Conservation (phyloP, 92 coral and sea anemone genomes). For the Phenganax stokvisi region DNA sequence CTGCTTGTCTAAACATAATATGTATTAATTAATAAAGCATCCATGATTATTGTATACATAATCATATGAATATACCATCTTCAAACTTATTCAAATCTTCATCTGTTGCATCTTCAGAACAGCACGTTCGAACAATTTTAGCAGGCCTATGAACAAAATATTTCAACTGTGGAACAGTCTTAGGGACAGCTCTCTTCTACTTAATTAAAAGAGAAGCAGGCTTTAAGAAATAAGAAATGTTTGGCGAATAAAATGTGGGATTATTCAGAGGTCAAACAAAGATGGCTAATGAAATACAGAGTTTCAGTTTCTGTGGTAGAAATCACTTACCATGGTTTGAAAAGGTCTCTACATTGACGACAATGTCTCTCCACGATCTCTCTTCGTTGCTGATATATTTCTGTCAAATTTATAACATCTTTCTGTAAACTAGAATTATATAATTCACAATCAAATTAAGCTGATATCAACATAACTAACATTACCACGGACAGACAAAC, state of each 20-base stretch:
- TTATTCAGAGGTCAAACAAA: not conserved
- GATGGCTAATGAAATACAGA: not conserved
- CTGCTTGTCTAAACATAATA: not conserved
- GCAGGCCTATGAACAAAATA: not conserved
- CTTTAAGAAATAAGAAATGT: not conserved
- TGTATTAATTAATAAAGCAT: not conserved
- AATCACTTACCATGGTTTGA: constrained; percentile 22
- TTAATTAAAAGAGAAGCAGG: no score
- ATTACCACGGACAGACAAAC: not conserved
- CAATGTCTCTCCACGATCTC: constrained; percentile 13
- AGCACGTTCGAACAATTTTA: not conserved
- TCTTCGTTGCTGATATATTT: not conserved
- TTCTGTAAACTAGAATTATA: not conserved
- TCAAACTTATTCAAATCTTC: not conserved
- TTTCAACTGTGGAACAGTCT: no score
- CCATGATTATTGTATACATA: not conserved
- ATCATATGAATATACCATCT: not conserved
- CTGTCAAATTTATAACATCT: not conserved
- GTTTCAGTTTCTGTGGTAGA: not conserved
- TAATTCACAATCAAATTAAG: not conserved
- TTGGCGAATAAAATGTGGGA: not conserved
- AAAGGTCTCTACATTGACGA: constrained; percentile 3
- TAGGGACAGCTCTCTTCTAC: no score
- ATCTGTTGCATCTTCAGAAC: not conserved
- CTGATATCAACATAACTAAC: not conserved